Percentiles rank a stretch among this genome's conserved stretches.
Conservation (phyloP, 2,113 vertebrate genomes). For the Craseonycteris thonglongyai region DNA sequence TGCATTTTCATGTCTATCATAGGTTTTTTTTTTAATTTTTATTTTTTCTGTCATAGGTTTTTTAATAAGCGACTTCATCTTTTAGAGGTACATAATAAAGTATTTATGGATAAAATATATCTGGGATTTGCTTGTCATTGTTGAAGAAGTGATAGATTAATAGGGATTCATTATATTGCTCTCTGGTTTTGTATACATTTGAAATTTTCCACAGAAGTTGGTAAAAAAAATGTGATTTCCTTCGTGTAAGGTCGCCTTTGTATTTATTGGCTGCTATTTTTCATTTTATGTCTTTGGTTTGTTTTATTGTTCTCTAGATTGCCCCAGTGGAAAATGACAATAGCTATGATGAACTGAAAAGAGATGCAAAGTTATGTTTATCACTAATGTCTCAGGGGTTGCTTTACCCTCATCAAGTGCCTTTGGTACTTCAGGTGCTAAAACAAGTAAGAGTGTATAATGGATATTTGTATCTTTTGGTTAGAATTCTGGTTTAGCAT, state of each 20-base stretch:
- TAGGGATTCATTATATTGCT: background rate
- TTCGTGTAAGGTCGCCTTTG: background rate
- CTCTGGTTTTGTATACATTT: background rate
- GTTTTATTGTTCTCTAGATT: conserved; percentile 80
- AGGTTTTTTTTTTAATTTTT: background rate
- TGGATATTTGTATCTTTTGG: background rate
- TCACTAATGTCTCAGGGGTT: conserved; percentile 98
- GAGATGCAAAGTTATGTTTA: conserved; percentile 95
- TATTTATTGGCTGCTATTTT: background rate
- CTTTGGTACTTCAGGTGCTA: conserved; percentile 91
- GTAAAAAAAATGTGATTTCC: background rate
- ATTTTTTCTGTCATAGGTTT: background rate
- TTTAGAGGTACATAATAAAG: background rate
- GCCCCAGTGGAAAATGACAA: conserved; percentile 97
- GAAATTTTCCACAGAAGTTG: background rate
- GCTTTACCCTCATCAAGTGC: conserved; percentile 94
- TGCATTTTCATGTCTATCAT: background rate
- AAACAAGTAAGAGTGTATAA: conserved; percentile 85
- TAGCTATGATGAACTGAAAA: conserved; percentile 97
- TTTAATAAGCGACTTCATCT: background rate
- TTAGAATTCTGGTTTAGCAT: background rate
- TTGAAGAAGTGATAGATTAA: background rate
- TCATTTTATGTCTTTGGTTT: background rate
- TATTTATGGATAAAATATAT: background rate
- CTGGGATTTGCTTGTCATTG: background rate